phyloP scores from a whole-genome alignment of 35 echinoderm and acorn worm genomes.

The Ophiothrix spiculata region DNA sequence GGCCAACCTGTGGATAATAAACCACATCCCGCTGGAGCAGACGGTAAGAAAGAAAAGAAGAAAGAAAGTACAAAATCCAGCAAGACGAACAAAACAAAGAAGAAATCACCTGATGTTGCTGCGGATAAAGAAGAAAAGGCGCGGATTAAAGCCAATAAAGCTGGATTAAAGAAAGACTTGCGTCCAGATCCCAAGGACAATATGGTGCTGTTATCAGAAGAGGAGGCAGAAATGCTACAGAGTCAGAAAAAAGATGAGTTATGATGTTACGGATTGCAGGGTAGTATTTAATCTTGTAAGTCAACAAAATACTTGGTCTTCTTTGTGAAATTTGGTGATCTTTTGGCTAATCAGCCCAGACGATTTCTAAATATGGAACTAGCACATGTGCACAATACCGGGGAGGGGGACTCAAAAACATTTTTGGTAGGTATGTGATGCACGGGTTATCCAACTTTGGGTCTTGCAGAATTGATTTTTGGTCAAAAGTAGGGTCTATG shows the following conservation, averaged over 20 bases:
- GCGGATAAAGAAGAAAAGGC: slow-evolving; percentile 6
- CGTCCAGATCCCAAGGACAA: neutral
- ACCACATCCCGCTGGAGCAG: slow-evolving; percentile 19
- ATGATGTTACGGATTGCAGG: neutral
- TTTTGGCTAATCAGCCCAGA: no score
- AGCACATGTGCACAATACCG: no score
- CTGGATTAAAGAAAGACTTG: neutral
- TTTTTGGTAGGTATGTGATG: no score
- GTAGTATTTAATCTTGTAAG: no score
- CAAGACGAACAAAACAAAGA: neutral
- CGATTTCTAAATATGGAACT: no score
- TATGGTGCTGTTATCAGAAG: neutral
- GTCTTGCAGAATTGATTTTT: no score
- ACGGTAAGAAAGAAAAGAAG: slow-evolving; percentile 37
- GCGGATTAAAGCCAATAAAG: neutral
- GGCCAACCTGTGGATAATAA: slow-evolving; percentile 50
- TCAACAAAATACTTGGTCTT: no score
- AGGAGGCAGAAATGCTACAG: neutral
- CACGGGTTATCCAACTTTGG: no score
- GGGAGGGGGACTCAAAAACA: no score
- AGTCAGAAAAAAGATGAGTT: neutral
- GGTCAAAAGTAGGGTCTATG: no score
- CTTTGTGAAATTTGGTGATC: no score
- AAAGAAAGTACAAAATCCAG: slow-evolving; percentile 13
- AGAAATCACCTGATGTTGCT: slow-evolving; percentile 24